Evolutionary conservation across 1,140 invertebrate genomes (phyloP).

Genomic region (Bathynomus jamesi): DNA sequence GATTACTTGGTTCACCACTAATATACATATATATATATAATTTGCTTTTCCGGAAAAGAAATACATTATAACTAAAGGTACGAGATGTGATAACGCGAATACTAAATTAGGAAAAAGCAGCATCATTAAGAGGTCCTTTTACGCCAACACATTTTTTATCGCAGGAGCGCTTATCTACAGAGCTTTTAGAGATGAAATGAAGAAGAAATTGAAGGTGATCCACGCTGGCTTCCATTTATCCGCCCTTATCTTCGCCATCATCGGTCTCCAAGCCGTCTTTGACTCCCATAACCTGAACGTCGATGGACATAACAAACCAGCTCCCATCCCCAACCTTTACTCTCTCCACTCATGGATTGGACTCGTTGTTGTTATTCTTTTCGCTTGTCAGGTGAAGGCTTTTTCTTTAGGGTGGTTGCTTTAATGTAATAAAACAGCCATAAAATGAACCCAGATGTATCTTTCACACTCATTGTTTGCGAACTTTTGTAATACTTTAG

Average conservation of each 20-base stretch:
- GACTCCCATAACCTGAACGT: constrained; percentile 65
- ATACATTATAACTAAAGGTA: too few species aligned
- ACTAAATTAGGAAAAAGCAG: too few species aligned
- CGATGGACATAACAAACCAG: constrained; percentile 11
- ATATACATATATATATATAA: too few species aligned
- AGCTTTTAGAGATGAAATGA: constrained; percentile 62
- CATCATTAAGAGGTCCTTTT: too few species aligned
- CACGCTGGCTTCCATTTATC: constrained; percentile 63
- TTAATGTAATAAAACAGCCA: too few species aligned
- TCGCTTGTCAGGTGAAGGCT: constrained; percentile 61
- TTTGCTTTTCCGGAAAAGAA: too few species aligned
- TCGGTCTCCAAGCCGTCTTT: constrained; percentile 67
- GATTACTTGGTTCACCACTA: too few species aligned
- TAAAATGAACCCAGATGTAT: too few species aligned
- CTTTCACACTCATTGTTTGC: too few species aligned
- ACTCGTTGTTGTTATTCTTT: constrained; percentile 62
- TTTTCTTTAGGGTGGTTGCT: neutral
- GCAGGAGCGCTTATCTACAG: constrained; percentile 76
- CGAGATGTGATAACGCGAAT: too few species aligned
- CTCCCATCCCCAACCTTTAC: constrained; percentile 69
- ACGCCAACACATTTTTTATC: too few species aligned
- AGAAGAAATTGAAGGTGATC: constrained; percentile 65
- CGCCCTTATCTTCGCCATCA: constrained; percentile 59
- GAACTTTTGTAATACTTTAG: too few species aligned
- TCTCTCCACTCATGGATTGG: constrained; percentile 81